Conservation (phyloP, 1,140 invertebrate genomes). For the Atta colombica region DNA sequence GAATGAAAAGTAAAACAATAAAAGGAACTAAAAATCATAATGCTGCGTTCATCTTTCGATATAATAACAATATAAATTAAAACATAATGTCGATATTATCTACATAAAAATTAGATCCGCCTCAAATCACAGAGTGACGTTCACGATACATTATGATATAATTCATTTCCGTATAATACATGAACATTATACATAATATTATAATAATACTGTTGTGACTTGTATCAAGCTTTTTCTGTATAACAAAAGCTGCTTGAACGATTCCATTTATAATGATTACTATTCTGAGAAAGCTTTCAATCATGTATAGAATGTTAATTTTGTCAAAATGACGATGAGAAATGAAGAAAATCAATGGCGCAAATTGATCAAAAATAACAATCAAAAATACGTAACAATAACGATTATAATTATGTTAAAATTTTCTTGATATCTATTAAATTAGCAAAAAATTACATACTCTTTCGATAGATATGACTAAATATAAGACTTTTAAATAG, state of each 20-base stretch:
- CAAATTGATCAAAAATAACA: neutral
- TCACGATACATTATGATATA: neutral
- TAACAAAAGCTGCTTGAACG: neutral
- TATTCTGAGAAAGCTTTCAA: neutral
- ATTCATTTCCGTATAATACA: neutral
- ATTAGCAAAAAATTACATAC: neutral
- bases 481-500: neutral
- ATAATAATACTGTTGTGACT: conserved; percentile 26
- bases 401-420: neutral
- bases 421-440: neutral
- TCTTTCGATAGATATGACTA: neutral
- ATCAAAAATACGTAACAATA: neutral
- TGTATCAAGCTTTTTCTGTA: conserved; percentile 7
- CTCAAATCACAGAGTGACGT: neutral
- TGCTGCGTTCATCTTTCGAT: neutral
- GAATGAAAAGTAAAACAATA: conserved; percentile 71
- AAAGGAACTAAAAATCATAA: conserved; percentile 46
- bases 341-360: neutral
- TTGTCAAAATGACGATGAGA: neutral
- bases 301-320: neutral
- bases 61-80: neutral
- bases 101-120: neutral
- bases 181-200: neutral
- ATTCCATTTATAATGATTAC: neutral
- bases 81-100: neutral